Percentiles rank a stretch among this genome's conserved stretches.
phyloP scores from a whole-genome alignment of 1,140 invertebrate genomes.

The Drosophila bocki region DNA sequence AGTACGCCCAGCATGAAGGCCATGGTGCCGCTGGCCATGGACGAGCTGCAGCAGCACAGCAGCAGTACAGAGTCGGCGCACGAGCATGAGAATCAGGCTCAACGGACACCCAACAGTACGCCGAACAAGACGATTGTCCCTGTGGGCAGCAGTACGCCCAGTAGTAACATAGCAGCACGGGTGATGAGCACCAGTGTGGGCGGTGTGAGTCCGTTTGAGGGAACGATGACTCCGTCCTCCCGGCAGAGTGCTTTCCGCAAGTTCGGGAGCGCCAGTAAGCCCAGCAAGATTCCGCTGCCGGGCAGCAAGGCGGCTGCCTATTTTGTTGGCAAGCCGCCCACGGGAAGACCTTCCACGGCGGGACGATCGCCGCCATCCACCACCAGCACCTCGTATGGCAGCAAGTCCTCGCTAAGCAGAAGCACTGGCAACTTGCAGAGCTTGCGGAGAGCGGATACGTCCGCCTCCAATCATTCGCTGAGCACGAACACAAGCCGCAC shows the following conservation, averaged over 20 bases:
- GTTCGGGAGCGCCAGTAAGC: constrained; percentile 86
- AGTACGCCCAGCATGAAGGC: constrained; percentile 86
- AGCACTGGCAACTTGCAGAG: constrained; percentile 85
- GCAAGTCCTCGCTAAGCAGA: constrained; percentile 77
- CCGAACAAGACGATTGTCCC: constrained; percentile 63
- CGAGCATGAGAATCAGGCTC: constrained; percentile 85
- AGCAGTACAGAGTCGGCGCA: constrained; percentile 88
- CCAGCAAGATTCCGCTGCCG: constrained; percentile 90
- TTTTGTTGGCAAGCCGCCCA: constrained; percentile 86
- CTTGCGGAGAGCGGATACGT: constrained; percentile 85
- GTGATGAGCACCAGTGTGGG: constrained; percentile 80
- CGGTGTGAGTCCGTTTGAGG: constrained; percentile 75
- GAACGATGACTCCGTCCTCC: constrained; percentile 25
- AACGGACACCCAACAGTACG: constrained; percentile 46
- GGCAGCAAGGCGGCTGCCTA: constrained; percentile 85
- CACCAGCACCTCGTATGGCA: constrained; percentile 85
- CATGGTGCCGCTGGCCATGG: constrained; percentile 86
- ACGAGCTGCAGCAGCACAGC: constrained; percentile 87
- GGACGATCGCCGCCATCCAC: constrained; percentile 80
- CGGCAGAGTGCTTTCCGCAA: constrained; percentile 66
- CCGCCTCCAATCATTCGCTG: constrained; percentile 78
- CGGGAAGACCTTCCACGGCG: constrained; percentile 68
- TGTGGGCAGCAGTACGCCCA: constrained; percentile 85
- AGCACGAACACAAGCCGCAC: constrained; percentile 78
- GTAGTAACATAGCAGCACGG: constrained; percentile 66